Evolutionary conservation across 2,797 vertebrate genomes (phyloP).

Genomic region (Typhlichthys subterraneus): DNA sequence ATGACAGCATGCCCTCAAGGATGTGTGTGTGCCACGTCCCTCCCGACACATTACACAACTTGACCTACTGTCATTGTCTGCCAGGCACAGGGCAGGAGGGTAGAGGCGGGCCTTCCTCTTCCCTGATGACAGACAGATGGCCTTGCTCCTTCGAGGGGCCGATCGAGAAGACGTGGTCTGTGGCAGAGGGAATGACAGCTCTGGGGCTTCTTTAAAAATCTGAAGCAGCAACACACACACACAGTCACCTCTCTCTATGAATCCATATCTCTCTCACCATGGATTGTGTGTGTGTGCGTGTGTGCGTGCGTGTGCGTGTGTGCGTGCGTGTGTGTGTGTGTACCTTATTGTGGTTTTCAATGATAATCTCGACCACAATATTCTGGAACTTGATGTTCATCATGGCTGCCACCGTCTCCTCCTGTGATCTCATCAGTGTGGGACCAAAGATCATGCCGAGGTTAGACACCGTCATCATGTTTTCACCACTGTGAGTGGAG

Average conservation of each 20-base stretch:
- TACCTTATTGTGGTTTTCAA: slow-evolving; percentile 96
- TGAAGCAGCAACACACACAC: slow-evolving; percentile 48
- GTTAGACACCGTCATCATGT: slow-evolving; percentile 97
- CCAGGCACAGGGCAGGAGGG: slow-evolving; percentile 85
- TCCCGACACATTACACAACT: not conserved
- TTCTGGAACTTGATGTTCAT: slow-evolving; percentile 99
- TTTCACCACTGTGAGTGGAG: slow-evolving; percentile 92
- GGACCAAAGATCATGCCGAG: slow-evolving; percentile 98
- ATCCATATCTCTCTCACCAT: not conserved
- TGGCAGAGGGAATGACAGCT: slow-evolving; percentile 90
- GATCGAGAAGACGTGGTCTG: slow-evolving; percentile 84
- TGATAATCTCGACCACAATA: slow-evolving; percentile 97
- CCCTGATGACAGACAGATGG: slow-evolving; percentile 94
- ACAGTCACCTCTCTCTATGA: not conserved
- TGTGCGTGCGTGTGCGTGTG: not conserved
- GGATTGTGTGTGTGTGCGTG: not conserved
- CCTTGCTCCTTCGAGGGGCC: slow-evolving; percentile 86
- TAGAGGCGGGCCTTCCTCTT: slow-evolving; percentile 91
- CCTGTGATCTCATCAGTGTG: slow-evolving; percentile 95
- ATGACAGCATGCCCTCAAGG: too few relatives aligned
- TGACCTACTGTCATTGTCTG: slow-evolving; percentile 95
- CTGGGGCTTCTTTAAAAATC: slow-evolving; percentile 93
- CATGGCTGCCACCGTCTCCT: slow-evolving; percentile 98
- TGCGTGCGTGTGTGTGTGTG: not conserved
- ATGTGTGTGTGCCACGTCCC: too few relatives aligned